A percentile compares a stretch with the other conserved stretches of the same genome.
These are phyloP conservation scores for Hexactinellida sp. DNA, from an alignment of 37 sponge, comb jelly and placozoan species.

Conservation along the genomic window DNA sequence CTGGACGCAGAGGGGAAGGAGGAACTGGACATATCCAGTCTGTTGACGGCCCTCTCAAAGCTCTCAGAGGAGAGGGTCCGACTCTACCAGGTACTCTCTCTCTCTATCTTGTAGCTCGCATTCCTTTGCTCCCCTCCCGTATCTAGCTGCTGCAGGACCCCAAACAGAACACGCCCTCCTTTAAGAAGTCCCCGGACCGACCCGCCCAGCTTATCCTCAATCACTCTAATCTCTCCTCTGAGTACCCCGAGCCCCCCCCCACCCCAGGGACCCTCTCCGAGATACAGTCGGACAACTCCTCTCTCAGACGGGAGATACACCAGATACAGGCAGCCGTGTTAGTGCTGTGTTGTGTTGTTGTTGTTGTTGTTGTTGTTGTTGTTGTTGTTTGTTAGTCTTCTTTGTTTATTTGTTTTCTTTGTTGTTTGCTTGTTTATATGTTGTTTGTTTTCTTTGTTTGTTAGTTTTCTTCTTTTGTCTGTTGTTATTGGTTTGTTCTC, in stretches of 20 bases:
- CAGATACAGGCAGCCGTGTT: not conserved
- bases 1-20: not conserved
- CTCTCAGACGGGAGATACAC: not conserved
- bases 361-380: too few species aligned
- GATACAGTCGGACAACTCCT: not conserved
- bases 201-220: not conserved
- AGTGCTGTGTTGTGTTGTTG: not conserved
- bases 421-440: too few species aligned
- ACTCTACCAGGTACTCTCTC: not conserved
- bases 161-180: not conserved
- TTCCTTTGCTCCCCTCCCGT: not conserved
- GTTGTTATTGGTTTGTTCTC: too few species aligned
- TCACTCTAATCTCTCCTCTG: not conserved
- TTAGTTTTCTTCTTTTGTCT: too few species aligned
- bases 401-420: too few species aligned
- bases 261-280: slow-evolving; percentile 9
- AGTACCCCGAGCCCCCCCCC: not conserved
- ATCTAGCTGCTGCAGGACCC: not conserved
- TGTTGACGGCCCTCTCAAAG: not conserved
- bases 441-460: too few species aligned
- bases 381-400: too few species aligned
- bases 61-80: not conserved
- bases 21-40: not conserved
- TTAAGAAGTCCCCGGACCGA: not conserved
- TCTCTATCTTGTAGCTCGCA: not conserved